These are phyloP conservation scores for Chirona hameri DNA, from an alignment of 2,888 invertebrate genomes.

Conservation along the genomic window DNA sequence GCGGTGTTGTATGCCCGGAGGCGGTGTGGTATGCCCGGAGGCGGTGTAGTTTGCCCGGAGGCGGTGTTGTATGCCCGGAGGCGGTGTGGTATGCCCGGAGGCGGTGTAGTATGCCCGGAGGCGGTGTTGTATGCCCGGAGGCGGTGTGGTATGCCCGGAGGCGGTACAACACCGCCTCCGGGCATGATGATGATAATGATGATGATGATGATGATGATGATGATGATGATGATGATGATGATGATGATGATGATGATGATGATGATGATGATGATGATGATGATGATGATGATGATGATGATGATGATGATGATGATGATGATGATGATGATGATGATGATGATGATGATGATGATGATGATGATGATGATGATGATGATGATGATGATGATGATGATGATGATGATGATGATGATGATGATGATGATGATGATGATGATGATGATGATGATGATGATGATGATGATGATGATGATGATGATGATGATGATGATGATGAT, in stretches of 20 bases:
- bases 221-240: neutral
- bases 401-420: neutral
- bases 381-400: neutral
- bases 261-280: neutral
- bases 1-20: no score
- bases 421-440: neutral
- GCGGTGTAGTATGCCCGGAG: no score
- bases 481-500: no score
- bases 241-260: neutral
- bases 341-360: neutral
- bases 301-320: neutral
- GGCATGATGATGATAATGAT: conserved; percentile 22
- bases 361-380: neutral
- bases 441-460: neutral
- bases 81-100: no score
- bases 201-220: conserved; percentile 22
- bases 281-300: neutral
- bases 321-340: neutral
- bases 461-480: neutral
- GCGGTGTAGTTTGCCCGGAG: no score
- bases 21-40: no score
- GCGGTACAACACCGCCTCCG: no score
- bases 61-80: no score
- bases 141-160: no score
- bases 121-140: no score